These are phyloP conservation scores for Merops nubicus DNA, from an alignment of 2,113 vertebrate genomes.

Conservation along the genomic window DNA sequence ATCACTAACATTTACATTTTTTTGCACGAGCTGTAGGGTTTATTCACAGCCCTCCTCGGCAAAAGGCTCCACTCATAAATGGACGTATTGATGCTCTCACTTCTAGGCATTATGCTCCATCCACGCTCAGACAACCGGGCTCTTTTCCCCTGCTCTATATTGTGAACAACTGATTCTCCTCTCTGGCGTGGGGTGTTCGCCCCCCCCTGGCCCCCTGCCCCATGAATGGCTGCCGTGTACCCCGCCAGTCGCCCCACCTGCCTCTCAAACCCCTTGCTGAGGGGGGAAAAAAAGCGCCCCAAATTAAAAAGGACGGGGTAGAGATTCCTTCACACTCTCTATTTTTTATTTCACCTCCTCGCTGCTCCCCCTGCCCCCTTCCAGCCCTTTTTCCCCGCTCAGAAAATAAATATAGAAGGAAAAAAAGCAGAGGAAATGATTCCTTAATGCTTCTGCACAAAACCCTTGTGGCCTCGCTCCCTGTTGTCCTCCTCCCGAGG, in stretches of 20 bases:
- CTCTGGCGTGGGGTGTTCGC: not conserved
- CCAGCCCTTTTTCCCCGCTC: not conserved
- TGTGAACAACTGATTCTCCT: conserved; percentile 42
- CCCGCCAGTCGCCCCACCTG: not conserved
- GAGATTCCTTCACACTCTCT: conserved; percentile 29
- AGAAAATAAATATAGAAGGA: not conserved
- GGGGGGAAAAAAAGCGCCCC: fast-evolving
- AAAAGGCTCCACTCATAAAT: not conserved
- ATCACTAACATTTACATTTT: conserved; percentile 25
- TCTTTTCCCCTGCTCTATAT: conserved; percentile 20
- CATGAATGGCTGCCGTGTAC: conserved; percentile 76
- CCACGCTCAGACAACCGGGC: conserved; percentile 53
- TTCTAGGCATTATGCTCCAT: not conserved
- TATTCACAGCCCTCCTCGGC: not conserved
- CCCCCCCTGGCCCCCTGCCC: no score
- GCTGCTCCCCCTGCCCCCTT: not conserved
- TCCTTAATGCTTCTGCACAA: not conserved
- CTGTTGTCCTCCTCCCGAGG: not conserved
- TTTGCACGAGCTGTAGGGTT: not conserved
- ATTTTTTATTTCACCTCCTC: not conserved
- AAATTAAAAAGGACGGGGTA: not conserved
- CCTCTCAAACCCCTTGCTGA: conserved; percentile 11
- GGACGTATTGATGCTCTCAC: conserved; percentile 47
- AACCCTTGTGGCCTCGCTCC: not conserved
- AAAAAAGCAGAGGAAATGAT: not conserved